phyloP scores from a whole-genome alignment of 1,140 invertebrate genomes.

The Chelonus insularis region DNA sequence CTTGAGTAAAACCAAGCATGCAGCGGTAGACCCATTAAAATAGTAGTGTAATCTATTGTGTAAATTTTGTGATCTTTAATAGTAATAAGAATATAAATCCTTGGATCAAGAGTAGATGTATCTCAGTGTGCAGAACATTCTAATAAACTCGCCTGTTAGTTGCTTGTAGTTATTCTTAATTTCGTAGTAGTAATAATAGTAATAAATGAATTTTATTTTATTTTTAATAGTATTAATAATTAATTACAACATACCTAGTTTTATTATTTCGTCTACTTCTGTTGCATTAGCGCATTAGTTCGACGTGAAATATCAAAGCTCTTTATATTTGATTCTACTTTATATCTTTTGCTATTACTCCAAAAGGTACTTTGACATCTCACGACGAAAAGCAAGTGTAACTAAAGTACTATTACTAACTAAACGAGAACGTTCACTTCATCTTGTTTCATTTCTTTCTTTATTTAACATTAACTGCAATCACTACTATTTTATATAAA shows the following conservation, averaged over 20 bases:
- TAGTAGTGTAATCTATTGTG: not conserved
- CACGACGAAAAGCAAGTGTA: not conserved
- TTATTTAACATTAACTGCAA: no score
- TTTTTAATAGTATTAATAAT: no score
- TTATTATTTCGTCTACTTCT: constrained; percentile 24
- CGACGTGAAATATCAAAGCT: constrained; percentile 11
- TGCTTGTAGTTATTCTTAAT: constrained; percentile 12
- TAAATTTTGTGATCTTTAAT: not conserved
- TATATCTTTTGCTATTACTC: no score
- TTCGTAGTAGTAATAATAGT: no score
- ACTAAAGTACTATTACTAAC: not conserved
- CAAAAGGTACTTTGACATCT: not conserved
- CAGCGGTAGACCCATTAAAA: not conserved
- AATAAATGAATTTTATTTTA: no score
- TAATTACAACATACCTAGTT: constrained; percentile 26
- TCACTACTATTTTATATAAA: no score
- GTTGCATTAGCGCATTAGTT: constrained; percentile 19
- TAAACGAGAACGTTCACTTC: not conserved
- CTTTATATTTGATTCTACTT: no score
- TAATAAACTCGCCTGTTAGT: constrained; percentile 14
- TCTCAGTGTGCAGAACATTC: constrained; percentile 23
- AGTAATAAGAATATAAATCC: constrained; percentile 18
- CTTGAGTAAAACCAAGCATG: constrained; percentile 2
- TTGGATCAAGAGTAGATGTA: constrained; percentile 16
- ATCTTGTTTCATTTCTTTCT: no score